phyloP scores from a whole-genome alignment of 2,113 vertebrate genomes.

The Pollachius pollachius region DNA sequence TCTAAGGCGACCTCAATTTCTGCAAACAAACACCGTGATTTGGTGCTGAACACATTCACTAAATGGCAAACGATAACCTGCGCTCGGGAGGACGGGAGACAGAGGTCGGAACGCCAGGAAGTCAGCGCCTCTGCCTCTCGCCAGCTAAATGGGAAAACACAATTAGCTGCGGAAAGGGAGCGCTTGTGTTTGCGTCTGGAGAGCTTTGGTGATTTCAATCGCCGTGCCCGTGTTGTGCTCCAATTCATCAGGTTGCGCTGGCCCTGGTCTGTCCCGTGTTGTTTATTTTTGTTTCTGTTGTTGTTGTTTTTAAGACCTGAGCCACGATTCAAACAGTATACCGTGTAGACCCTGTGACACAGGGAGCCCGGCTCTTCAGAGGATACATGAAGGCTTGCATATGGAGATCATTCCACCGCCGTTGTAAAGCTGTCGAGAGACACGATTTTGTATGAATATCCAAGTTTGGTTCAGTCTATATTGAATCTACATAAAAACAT shows the following conservation, averaged over 20 bases:
- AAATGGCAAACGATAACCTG: constrained; percentile 50
- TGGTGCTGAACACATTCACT: constrained; percentile 39
- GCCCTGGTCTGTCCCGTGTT: neutral
- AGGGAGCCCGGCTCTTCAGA: no score
- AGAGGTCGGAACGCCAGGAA: constrained; percentile 16
- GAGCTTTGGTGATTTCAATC: constrained; percentile 25
- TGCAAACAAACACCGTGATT: constrained; percentile 50
- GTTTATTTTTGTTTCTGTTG: constrained; percentile 30
- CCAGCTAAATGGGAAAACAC: constrained; percentile 6
- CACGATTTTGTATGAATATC: no score
- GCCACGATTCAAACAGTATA: constrained; percentile 38
- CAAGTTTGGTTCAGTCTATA: no score
- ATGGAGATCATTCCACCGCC: no score
- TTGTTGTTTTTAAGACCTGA: constrained; percentile 23
- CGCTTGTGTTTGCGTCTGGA: constrained; percentile 7
- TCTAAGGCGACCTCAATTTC: constrained; percentile 51
- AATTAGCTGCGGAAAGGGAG: constrained; percentile 5
- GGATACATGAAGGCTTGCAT: no score
- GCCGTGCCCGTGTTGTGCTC: neutral
- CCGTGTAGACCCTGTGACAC: constrained; percentile 41
- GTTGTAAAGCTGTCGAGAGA: no score
- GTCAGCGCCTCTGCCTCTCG: constrained; percentile 11
- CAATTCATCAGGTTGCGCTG: constrained; percentile 14
- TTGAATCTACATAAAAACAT: no score
- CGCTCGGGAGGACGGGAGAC: constrained; percentile 33